Percentiles rank a stretch among this genome's conserved stretches.
phyloP scores from a whole-genome alignment of 2,113 vertebrate genomes.

The Psilopsiagon aymara region DNA sequence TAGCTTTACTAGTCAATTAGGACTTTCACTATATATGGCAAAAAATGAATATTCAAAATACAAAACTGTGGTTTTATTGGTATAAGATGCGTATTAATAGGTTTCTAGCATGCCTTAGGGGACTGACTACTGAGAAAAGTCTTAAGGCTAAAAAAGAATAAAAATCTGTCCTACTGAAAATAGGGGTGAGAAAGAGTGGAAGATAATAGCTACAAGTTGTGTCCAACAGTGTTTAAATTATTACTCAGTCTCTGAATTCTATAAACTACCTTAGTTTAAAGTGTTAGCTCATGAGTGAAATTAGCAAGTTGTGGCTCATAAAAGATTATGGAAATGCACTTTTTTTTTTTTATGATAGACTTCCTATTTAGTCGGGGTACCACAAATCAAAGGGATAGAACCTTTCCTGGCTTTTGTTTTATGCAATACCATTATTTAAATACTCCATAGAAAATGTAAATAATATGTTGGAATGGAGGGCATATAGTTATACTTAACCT shows the following conservation, averaged over 20 bases:
- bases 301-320: background rate
- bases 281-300: constrained; percentile 22
- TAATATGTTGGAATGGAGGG: background rate
- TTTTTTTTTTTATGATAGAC: background rate
- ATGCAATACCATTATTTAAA: constrained; percentile 6
- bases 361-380: background rate
- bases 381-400: background rate
- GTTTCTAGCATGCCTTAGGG: background rate
- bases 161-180: background rate
- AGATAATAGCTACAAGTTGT: background rate
- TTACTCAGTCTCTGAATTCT: background rate
- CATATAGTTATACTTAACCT: background rate
- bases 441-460: constrained; percentile 5
- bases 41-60: background rate
- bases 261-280: constrained; percentile 8
- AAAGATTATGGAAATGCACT: background rate
- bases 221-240: constrained; percentile 1
- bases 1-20: background rate
- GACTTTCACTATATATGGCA: background rate
- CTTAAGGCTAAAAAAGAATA: background rate
- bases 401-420: background rate
- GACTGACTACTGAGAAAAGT: background rate
- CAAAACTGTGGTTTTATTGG: background rate
- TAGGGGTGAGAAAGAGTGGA: background rate
- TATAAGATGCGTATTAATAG: background rate